Base-by-base conservation (phyloP, 1,140 invertebrate genomes). In the Pararge aegeria region DNA sequence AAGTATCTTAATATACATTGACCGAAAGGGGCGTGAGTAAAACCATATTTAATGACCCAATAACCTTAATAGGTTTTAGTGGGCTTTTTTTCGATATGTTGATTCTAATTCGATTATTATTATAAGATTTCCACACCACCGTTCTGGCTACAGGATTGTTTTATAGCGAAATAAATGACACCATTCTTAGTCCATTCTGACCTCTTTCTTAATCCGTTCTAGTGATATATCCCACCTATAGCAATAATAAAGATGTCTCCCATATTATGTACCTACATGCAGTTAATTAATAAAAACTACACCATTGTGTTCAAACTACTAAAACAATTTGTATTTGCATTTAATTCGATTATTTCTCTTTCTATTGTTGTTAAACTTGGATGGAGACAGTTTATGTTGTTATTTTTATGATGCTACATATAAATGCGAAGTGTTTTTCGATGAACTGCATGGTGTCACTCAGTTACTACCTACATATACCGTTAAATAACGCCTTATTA, bases 201-300 rank as follows among this genome's bases (percentile, higher is more conserved):
- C 12, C 30, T 64, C 54, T 54, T 24, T 29, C 37, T 50, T 38
- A 59, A 58, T 40, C 42, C 56, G 57, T 60, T 68, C 69, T 75
- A 73, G 68, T 76, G 68, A 72, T 62, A 53, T 70, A 78, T 80
- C 79, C 79, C 79, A 82, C 79, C 79, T 82, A 67, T 51, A 54
- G 55, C 48, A 44, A 48, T 29, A 21, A 63, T 72, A 68, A 52
- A 55, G 55, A 57, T 62, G 68, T 55, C 68, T 75, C 63, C 68
- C 65, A 60, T 58, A 55, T 48, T 46, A 9, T 24, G 24, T 13
- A 37, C 34, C 18, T 65, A 58, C 57, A 61, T 61, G 20, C 38
- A 55, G 55, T 24, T 44, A 49, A 46, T 59, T 55, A 37, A 40
- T 55, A 59, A 55, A 51, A 50, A 5, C 24, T 55, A 58, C 62